Percentiles rank a stretch among this genome's conserved stretches.
phyloP scores from a whole-genome alignment of 2,888 invertebrate species.

The Acrocera orbiculus region DNA sequence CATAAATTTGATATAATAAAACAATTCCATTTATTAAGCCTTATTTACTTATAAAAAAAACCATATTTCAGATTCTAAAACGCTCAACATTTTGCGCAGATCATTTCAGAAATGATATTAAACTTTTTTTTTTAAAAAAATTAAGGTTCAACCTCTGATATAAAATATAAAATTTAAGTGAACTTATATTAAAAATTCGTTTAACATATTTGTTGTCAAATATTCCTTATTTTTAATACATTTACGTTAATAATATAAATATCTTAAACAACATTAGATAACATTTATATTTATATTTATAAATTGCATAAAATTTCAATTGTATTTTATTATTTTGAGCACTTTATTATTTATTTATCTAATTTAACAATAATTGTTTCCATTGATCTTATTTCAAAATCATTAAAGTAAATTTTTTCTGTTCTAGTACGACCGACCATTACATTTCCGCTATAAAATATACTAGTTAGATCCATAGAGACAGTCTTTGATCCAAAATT shows the following conservation, averaged over 20 bases:
- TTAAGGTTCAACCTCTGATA: no score
- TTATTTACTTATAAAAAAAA: no score
- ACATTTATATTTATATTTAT: background rate
- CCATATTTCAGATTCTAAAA: no score
- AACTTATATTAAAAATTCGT: no score
- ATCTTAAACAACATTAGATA: background rate
- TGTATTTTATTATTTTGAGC: background rate
- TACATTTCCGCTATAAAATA: slow-evolving; percentile 51
- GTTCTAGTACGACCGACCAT: slow-evolving; percentile 17
- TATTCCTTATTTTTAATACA: no score
- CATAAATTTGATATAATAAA: no score
- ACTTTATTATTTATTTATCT: slow-evolving; percentile 33
- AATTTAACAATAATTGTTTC: slow-evolving; percentile 45
- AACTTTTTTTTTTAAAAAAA: no score
- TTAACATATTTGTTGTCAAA: no score
- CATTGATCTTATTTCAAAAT: slow-evolving; percentile 34
- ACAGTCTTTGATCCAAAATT: slow-evolving; percentile 46
- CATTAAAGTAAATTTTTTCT: slow-evolving; percentile 30
- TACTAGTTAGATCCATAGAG: slow-evolving; percentile 51
- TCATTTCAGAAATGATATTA: no score
- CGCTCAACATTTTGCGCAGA: no score
- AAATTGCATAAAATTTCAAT: background rate
- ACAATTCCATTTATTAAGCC: no score
- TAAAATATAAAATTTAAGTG: no score
- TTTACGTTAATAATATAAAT: background rate